These are phyloP conservation scores for Cryptosula pallasiana DNA, from an alignment of 2,888 invertebrate genomes.

Conservation along the genomic window DNA sequence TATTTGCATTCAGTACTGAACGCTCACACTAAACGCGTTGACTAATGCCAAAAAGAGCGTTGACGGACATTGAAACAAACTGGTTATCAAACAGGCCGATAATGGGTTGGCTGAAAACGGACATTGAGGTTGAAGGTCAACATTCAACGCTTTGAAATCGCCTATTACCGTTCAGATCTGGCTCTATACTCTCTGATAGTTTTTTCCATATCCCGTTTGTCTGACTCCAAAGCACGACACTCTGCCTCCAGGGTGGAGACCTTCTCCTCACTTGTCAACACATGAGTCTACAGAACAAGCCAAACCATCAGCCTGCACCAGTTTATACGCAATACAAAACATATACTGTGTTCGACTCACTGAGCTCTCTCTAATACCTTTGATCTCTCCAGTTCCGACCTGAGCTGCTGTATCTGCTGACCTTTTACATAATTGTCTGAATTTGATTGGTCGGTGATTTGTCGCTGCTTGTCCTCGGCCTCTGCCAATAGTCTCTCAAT, in stretches of 20 bases:
- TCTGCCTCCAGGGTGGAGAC: background rate
- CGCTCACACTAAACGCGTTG: too few species aligned
- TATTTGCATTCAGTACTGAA: too few species aligned
- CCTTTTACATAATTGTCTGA: background rate
- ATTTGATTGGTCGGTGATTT: conserved; percentile 5
- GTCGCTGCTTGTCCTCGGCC: conserved; percentile 16
- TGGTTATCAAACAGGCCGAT: too few species aligned
- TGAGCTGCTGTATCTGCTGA: conserved; percentile 13
- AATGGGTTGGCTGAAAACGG: too few species aligned
- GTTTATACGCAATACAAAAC: background rate
- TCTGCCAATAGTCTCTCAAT: conserved; percentile 7
- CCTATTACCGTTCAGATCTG: background rate
- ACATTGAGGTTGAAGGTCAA: too few species aligned
- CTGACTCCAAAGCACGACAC: conserved; percentile 16
- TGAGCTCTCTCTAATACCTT: background rate
- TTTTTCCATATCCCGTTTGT: conserved; percentile 15
- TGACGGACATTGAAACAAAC: too few species aligned
- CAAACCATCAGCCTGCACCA: too few species aligned
- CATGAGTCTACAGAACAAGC: background rate
- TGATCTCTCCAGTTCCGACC: background rate
- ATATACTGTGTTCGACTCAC: background rate
- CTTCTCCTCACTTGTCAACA: background rate
- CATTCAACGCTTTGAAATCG: too few species aligned
- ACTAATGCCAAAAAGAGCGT: too few species aligned
- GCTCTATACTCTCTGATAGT: background rate